Conservation (phyloP, 2,113 vertebrate genomes). For the Mus spicilegus region DNA sequence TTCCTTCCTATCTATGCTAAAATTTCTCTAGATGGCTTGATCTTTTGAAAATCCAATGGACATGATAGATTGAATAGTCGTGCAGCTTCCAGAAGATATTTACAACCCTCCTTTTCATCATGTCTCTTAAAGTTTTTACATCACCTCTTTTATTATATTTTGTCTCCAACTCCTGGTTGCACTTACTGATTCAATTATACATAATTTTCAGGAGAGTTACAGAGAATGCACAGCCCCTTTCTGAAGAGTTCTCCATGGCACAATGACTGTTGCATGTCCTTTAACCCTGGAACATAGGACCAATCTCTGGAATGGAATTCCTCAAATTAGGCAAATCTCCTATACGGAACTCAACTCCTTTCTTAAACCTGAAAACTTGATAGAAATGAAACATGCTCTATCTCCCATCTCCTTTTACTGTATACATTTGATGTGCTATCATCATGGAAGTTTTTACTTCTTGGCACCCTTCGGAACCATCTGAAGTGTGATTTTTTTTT, state of each 20-base stretch:
- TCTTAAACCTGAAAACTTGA: too few relatives aligned
- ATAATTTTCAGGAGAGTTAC: fast-evolving
- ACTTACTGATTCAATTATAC: neutral
- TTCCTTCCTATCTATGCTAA: neutral
- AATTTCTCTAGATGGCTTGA: neutral
- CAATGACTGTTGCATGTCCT: too few relatives aligned
- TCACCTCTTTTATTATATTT: neutral
- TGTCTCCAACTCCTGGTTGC: fast-evolving
- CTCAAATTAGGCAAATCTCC: too few relatives aligned
- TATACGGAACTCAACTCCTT: too few relatives aligned
- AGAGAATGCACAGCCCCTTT: neutral
- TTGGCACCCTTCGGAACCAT: too few relatives aligned
- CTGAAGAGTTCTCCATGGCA: neutral
- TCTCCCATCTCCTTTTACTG: too few relatives aligned
- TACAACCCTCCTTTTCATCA: neutral
- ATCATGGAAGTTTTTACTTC: too few relatives aligned
- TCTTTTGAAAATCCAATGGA: neutral
- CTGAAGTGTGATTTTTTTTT: too few relatives aligned
- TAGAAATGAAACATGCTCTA: too few relatives aligned
- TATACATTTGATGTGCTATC: too few relatives aligned
- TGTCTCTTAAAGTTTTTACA: neutral
- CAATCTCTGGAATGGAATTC: too few relatives aligned
- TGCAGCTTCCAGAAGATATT: neutral
- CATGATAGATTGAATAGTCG: neutral
- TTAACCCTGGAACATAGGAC: too few relatives aligned